phyloP scores from a whole-genome alignment of 2,888 invertebrate species.

The Rotaria socialis region DNA sequence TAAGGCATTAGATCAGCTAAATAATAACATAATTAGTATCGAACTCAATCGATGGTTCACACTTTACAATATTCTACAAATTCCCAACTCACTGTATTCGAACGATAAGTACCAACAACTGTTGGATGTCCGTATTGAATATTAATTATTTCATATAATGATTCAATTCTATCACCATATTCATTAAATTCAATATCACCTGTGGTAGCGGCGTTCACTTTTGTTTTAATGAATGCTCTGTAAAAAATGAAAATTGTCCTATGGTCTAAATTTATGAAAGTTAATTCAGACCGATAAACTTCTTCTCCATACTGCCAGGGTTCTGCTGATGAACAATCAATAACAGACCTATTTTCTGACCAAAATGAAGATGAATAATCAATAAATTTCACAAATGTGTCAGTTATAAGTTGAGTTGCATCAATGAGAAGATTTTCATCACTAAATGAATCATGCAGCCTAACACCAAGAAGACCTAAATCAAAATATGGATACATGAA shows the following conservation, averaged over 20 bases:
- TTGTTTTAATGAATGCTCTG: background rate
- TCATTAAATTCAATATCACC: conserved; percentile 42
- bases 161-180: conserved; percentile 41
- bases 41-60: too few species aligned
- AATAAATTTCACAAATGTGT: background rate
- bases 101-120: conserved; percentile 36
- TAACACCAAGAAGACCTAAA: background rate
- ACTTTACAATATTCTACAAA: too few species aligned
- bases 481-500: too few species aligned
- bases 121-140: background rate
- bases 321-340: background rate
- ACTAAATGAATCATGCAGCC: background rate
- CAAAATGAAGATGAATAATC: background rate
- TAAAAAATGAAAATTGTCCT: background rate
- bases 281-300: background rate
- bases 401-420: background rate
- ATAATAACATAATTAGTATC: too few species aligned
- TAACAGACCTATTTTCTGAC: background rate
- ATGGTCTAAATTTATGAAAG: background rate
- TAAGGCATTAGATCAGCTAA: too few species aligned
- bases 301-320: background rate
- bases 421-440: conserved; percentile 2
- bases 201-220: background rate
- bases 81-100: background rate
- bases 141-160: conserved; percentile 41